Conservation (phyloP, 2,113 vertebrate species). For the Dicentrarchus labrax region DNA sequence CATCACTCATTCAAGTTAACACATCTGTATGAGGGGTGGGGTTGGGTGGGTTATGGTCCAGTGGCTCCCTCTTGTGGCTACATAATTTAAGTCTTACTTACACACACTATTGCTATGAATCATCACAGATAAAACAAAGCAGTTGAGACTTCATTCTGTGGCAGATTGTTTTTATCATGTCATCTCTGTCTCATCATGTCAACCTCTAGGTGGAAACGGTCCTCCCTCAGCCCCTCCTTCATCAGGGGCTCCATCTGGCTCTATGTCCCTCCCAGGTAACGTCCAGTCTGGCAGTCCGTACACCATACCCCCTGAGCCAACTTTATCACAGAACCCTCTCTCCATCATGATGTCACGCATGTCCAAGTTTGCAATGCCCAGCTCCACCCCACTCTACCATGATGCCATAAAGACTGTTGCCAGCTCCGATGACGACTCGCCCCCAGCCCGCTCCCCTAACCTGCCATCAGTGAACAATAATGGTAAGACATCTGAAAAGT, state of each 20-base stretch:
- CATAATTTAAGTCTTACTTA: background rate
- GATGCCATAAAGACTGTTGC: constrained; percentile 99
- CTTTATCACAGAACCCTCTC: constrained; percentile 97
- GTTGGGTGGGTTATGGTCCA: constrained; percentile 54
- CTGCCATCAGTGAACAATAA: constrained; percentile 94
- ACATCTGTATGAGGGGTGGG: constrained; percentile 60
- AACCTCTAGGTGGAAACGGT: constrained; percentile 90
- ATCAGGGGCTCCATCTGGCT: constrained; percentile 86
- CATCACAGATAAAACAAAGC: background rate
- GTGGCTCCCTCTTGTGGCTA: constrained; percentile 77
- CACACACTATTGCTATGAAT: constrained; percentile 10
- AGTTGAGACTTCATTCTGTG: too few species aligned
- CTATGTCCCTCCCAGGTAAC: constrained; percentile 82
- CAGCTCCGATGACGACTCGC: constrained; percentile 98
- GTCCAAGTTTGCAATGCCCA: constrained; percentile 99
- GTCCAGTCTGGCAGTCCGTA: constrained; percentile 97
- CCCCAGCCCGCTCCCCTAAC: constrained; percentile 97
- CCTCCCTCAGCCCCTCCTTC: constrained; percentile 90
- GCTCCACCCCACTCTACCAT: constrained; percentile 97
- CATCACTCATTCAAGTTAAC: constrained; percentile 17
- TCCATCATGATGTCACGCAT: constrained; percentile 99
- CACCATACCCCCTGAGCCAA: constrained; percentile 96
- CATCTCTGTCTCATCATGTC: background rate
- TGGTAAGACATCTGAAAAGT: constrained; percentile 81
- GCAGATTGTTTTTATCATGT: constrained; percentile 9